phyloP scores from a whole-genome alignment of 35 echinoderm and acorn worm species.

The Hemicentrotus pulcherrimus region DNA sequence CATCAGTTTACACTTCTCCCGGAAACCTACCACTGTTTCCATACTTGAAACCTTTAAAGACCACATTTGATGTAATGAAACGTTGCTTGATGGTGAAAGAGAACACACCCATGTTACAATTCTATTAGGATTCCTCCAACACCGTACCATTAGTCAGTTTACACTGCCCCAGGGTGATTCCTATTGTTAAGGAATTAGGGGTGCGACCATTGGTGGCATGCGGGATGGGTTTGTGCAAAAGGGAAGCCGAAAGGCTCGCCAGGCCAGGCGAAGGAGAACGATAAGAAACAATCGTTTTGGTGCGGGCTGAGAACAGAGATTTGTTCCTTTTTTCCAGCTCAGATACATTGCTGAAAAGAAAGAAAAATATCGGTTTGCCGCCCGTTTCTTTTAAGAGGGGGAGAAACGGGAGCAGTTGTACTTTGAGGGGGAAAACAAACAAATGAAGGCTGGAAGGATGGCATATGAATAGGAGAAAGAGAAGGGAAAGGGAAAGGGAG shows the following conservation, averaged over 20 bases:
- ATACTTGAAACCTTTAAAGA: too few relatives aligned
- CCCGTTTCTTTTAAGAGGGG: neutral
- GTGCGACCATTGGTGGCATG: neutral
- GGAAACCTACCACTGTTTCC: too few relatives aligned
- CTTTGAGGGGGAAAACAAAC: neutral
- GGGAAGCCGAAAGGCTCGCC: neutral
- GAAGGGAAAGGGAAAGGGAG: neutral
- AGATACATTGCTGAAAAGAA: constrained; percentile 41
- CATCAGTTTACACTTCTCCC: too few relatives aligned
- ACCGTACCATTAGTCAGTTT: neutral
- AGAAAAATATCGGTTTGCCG: constrained; percentile 44
- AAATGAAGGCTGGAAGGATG: neutral
- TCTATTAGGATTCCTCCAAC: neutral
- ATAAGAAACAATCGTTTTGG: neutral
- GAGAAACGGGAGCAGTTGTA: constrained; percentile 1
- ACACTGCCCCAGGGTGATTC: neutral
- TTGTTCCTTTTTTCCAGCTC: constrained; percentile 28
- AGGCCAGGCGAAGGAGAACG: neutral
- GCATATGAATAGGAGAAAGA: neutral
- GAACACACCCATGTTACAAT: neutral
- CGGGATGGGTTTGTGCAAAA: neutral
- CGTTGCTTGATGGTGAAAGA: neutral
- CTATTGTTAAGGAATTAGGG: constrained; percentile 29
- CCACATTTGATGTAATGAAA: neutral
- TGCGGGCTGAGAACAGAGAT: neutral